phyloP scores from a whole-genome alignment of 2,888 invertebrate species.

The Cantharis rustica region DNA sequence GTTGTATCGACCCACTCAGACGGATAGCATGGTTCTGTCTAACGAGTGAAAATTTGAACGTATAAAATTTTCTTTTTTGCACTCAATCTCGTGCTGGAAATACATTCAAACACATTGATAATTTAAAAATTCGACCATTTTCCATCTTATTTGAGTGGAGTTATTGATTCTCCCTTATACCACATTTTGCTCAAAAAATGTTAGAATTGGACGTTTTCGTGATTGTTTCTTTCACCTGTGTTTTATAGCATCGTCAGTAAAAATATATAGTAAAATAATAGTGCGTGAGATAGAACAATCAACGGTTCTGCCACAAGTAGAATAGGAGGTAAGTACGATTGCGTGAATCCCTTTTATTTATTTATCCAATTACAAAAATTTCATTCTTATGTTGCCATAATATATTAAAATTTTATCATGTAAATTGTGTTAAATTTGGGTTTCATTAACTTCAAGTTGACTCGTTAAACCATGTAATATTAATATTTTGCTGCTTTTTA shows the following conservation, averaged over 20 bases:
- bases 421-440: background rate
- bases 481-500: fast-evolving
- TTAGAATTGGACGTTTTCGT: background rate
- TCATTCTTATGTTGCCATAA: background rate
- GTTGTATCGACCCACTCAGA: constrained; percentile 20
- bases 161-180: background rate
- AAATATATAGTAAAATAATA: background rate
- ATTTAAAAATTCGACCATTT: background rate
- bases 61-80: background rate
- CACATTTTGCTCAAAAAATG: background rate
- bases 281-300: constrained; percentile 16
- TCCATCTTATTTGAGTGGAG: background rate
- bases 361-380: constrained; percentile 6
- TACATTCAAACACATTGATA: background rate
- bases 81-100: background rate
- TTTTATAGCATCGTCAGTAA: constrained; percentile 1
- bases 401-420: background rate
- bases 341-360: constrained; percentile 19
- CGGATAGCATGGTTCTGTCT: constrained; percentile 10
- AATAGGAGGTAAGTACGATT: constrained; percentile 9
- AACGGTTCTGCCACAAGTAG: constrained; percentile 14
- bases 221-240: constrained; percentile 1
- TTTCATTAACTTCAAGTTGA: background rate
- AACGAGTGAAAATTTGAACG: constrained; percentile 6
- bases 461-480: background rate